Conservation (phyloP, 2,113 vertebrate genomes). For the Tiliqua scincoides region DNA sequence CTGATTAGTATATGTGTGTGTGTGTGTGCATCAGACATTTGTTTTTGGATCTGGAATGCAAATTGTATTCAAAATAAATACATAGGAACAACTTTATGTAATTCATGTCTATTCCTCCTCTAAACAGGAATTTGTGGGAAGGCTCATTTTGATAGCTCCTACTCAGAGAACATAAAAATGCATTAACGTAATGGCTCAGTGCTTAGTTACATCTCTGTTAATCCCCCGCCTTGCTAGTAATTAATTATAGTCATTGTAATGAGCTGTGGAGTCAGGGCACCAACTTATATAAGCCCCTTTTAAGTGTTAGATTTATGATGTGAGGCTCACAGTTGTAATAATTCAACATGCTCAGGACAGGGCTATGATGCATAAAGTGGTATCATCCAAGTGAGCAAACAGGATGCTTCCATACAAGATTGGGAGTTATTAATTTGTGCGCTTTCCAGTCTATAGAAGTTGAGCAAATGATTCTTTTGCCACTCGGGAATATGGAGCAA, state of each 20-base stretch:
- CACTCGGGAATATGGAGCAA: constrained; percentile 55
- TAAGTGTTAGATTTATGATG: constrained; percentile 51
- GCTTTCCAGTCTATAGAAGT: constrained; percentile 43
- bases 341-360: constrained; percentile 19
- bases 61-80: neutral
- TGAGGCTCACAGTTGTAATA: constrained; percentile 37
- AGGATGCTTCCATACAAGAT: constrained; percentile 47
- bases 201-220: constrained; percentile 26
- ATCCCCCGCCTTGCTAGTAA: constrained; percentile 27
- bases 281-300: constrained; percentile 58
- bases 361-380: constrained; percentile 42
- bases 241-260: constrained; percentile 55
- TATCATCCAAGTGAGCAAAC: constrained; percentile 35
- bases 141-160: constrained; percentile 1
- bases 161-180: constrained; percentile 11
- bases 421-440: constrained; percentile 59
- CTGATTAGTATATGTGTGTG: neutral
- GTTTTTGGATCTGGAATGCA: neutral
- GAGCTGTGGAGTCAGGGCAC: constrained; percentile 45
- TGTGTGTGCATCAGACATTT: neutral
- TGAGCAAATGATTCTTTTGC: constrained; percentile 62
- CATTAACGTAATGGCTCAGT: neutral
- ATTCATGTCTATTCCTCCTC: neutral
- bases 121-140: neutral
- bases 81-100: neutral